phyloP scores from a whole-genome alignment of 2,113 vertebrate genomes.

The Erythrocebus patas region DNA sequence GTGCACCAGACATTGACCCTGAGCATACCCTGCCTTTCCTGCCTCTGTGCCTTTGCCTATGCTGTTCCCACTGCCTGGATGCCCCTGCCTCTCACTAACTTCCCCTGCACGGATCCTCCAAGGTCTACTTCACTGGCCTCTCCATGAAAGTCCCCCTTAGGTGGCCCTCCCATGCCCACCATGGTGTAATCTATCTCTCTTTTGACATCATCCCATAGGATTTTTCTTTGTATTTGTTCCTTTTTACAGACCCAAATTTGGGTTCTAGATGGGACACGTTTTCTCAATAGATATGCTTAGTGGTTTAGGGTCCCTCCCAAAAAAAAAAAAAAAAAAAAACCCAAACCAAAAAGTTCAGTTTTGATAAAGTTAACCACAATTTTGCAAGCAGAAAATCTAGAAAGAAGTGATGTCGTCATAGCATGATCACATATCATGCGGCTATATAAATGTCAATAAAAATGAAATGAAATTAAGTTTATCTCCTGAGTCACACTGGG shows the following conservation, averaged over 20 bases:
- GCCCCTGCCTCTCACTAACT: neutral
- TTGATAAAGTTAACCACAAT: neutral
- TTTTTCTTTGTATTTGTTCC: neutral
- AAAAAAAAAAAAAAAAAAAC: neutral
- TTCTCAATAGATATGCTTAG: neutral
- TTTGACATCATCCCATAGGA: neutral
- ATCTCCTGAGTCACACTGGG: neutral
- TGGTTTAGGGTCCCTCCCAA: neutral
- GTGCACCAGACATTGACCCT: neutral
- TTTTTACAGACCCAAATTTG: neutral
- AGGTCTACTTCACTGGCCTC: neutral
- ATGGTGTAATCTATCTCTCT: neutral
- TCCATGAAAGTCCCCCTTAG: neutral
- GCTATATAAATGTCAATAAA: neutral
- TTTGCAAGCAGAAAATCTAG: neutral
- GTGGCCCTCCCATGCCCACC: neutral
- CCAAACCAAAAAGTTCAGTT: neutral
- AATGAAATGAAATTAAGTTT: neutral
- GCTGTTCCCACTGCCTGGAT: neutral
- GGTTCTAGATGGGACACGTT: neutral
- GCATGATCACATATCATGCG: rapidly evolving
- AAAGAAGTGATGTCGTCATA: neutral
- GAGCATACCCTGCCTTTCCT: neutral
- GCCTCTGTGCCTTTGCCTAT: neutral
- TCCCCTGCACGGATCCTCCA: neutral